Conservation (phyloP, 53 echinoderm and acorn worm genomes). For the Crossaster papposus region DNA sequence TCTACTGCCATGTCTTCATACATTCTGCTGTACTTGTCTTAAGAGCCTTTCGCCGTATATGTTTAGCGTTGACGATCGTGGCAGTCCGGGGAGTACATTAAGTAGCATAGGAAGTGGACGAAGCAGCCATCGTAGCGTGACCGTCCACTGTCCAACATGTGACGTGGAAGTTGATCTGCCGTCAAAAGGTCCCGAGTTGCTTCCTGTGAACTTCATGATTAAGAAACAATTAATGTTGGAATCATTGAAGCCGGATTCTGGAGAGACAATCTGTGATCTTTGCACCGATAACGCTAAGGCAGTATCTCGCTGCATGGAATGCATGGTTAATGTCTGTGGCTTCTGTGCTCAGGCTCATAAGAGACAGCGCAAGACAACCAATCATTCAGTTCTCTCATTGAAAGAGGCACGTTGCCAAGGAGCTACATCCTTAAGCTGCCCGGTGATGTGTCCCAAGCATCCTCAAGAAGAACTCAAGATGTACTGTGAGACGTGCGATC, state of each 20-base stretch:
- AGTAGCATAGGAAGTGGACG: slow-evolving; percentile 55
- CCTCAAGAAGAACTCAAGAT: slow-evolving; percentile 88
- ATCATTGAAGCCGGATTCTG: slow-evolving; percentile 73
- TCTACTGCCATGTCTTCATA: slow-evolving; percentile 92
- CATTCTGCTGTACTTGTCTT: slow-evolving; percentile 85
- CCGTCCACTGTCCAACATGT: slow-evolving; percentile 85
- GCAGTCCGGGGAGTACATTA: slow-evolving; percentile 29
- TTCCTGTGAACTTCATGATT: slow-evolving; percentile 83
- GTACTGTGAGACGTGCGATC: slow-evolving; percentile 97
- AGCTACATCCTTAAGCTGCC: slow-evolving; percentile 65
- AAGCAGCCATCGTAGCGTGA: slow-evolving; percentile 18
- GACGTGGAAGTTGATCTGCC: slow-evolving; percentile 82
- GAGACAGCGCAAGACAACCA: slow-evolving; percentile 87
- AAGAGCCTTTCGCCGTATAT: slow-evolving; percentile 73
- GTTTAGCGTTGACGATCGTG: slow-evolving; percentile 46
- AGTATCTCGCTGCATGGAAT: slow-evolving; percentile 84
- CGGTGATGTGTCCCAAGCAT: slow-evolving; percentile 82
- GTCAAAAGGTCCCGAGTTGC: slow-evolving; percentile 57
- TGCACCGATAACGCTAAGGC: slow-evolving; percentile 93
- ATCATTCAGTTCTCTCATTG: slow-evolving; percentile 77
- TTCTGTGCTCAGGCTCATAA: slow-evolving; percentile 96
- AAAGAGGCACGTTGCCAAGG: slow-evolving; percentile 83
- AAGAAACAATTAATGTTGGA: slow-evolving; percentile 80
- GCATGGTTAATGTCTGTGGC: slow-evolving; percentile 90
- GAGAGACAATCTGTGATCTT: slow-evolving; percentile 83